Conservation (phyloP, 2,797 vertebrate species). For the Falco rusticolus region DNA sequence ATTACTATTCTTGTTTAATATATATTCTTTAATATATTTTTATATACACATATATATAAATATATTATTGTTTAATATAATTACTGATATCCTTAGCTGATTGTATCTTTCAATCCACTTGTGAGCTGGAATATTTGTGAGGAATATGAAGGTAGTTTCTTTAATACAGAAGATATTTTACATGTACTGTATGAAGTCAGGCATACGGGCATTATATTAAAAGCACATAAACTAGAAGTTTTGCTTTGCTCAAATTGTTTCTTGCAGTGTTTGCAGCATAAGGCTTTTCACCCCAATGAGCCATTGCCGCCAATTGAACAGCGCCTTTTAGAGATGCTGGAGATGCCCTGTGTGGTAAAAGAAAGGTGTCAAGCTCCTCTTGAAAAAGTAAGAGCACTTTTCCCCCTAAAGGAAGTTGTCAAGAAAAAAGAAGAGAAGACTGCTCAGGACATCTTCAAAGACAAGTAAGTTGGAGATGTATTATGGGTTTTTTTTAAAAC, state of each 20-base stretch:
- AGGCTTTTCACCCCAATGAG: slow-evolving; percentile 83
- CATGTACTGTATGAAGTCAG: neutral
- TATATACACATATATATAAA: no score
- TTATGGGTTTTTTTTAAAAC: neutral
- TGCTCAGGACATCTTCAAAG: slow-evolving; percentile 90
- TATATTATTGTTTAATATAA: neutral
- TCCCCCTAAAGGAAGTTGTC: slow-evolving; percentile 87
- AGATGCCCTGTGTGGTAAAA: slow-evolving; percentile 81
- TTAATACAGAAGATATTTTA: neutral
- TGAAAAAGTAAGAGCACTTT: slow-evolving; percentile 84
- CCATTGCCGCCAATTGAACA: slow-evolving; percentile 87
- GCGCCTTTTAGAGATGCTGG: slow-evolving; percentile 84
- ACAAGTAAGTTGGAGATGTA: slow-evolving; percentile 81
- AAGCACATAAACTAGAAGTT: neutral
- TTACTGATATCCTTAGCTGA: neutral
- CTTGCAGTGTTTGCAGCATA: slow-evolving; percentile 91
- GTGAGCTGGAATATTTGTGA: neutral
- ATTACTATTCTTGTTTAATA: neutral
- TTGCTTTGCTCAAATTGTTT: neutral
- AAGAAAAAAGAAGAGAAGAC: slow-evolving; percentile 90
- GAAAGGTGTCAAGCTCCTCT: slow-evolving; percentile 81
- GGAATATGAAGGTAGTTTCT: neutral
- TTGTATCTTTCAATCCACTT: neutral
- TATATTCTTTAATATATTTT: neutral
- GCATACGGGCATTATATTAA: neutral